Evolutionary conservation across 2,797 vertebrate genomes (phyloP).

Genomic region (Lithobates sylvaticus): DNA sequence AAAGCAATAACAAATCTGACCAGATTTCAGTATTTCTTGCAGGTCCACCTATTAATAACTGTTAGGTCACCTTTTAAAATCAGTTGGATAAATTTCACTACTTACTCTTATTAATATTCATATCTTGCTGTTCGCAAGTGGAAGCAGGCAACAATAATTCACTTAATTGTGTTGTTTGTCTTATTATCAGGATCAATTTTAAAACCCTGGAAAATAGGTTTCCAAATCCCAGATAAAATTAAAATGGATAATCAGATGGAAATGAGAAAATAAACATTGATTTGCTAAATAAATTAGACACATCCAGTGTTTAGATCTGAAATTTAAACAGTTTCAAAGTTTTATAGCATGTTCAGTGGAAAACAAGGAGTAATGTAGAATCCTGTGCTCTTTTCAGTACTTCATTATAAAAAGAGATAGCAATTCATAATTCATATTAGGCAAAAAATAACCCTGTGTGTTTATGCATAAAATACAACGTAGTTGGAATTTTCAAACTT

Average conservation of each 20-base stretch:
- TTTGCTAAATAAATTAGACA: constrained; percentile 33
- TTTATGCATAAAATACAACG: no score
- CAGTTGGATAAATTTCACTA: not conserved
- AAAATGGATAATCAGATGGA: constrained; percentile 24
- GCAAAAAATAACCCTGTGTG: not conserved
- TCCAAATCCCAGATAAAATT: not conserved
- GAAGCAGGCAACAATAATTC: not conserved
- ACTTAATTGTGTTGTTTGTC: not conserved
- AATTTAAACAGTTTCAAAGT: constrained; percentile 9
- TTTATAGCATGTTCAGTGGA: not conserved
- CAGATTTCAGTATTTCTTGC: not conserved
- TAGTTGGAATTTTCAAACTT: no score
- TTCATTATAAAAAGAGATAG: not conserved
- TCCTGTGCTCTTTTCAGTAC: not conserved
- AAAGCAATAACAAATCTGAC: no score
- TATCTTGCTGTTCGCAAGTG: not conserved
- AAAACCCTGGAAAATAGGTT: not conserved
- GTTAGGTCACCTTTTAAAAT: not conserved
- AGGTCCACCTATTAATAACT: not conserved
- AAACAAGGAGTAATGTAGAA: not conserved
- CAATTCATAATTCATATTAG: not conserved
- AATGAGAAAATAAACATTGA: constrained; percentile 20
- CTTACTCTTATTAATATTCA: constrained; percentile 4
- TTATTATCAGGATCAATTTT: constrained; percentile 11
- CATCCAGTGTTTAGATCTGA: constrained; percentile 7